A percentile compares a stretch with the other conserved stretches of the same genome.
phyloP scores from a whole-genome alignment of 2,888 invertebrate genomes.

The Podabrus alpinus region DNA sequence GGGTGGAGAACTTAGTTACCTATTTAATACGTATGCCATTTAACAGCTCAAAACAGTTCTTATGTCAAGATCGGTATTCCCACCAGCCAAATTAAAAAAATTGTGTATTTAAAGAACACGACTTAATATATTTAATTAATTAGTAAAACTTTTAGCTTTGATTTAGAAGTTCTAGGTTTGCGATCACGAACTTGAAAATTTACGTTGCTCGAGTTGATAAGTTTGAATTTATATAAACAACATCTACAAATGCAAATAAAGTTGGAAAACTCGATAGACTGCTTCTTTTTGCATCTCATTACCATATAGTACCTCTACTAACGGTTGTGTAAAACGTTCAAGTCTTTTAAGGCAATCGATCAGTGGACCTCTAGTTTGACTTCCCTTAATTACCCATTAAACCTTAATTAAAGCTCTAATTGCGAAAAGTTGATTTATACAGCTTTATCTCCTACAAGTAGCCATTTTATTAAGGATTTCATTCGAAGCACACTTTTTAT shows the following conservation, averaged over 20 bases:
- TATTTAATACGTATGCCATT: no score
- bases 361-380: not conserved
- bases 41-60: no score
- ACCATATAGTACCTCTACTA: not conserved
- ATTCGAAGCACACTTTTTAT: not conserved
- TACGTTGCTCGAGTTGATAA: not conserved
- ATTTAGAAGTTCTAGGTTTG: not conserved
- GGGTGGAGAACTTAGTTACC: no score
- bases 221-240: not conserved
- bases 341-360: not conserved
- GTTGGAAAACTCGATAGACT: not conserved
- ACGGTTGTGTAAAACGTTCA: not conserved
- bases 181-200: not conserved
- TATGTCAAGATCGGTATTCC: no score
- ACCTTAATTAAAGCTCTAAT: not conserved
- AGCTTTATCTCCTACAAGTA: not conserved
- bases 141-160: not conserved
- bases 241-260: not conserved
- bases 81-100: no score
- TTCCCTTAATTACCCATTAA: not conserved
- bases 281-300: not conserved
- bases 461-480: not conserved
- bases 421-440: not conserved
- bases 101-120: not conserved
- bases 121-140: not conserved